These are phyloP conservation scores for Enteromius treurensis DNA, from an alignment of 2,797 vertebrate genomes.

Conservation along the genomic window DNA sequence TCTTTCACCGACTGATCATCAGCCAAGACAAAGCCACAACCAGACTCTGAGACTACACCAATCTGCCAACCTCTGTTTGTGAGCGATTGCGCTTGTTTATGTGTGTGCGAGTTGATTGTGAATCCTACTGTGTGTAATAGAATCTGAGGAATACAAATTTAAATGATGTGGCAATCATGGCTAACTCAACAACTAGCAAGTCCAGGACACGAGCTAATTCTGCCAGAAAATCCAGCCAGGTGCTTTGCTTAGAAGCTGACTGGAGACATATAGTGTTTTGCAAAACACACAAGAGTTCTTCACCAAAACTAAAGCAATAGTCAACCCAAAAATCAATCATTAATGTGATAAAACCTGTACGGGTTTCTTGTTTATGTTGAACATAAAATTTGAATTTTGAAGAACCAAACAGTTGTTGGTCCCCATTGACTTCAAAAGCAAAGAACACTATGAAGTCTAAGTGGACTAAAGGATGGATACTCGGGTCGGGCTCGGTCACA, in stretches of 20 bases:
- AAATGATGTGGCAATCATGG: not conserved
- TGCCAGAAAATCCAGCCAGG: slow-evolving; percentile 2
- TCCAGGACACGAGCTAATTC: not conserved
- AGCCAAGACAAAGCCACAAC: slow-evolving; percentile 60
- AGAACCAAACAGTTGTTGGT: too few species aligned
- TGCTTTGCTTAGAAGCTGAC: not conserved
- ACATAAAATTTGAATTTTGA: too few species aligned
- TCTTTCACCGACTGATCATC: slow-evolving; percentile 56
- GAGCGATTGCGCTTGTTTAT: not conserved
- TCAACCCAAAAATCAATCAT: too few species aligned
- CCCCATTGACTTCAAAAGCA: too few species aligned
- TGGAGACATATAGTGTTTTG: not conserved
- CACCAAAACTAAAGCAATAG: not conserved
- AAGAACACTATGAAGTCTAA: too few species aligned
- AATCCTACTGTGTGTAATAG: not conserved
- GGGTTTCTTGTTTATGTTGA: too few species aligned
- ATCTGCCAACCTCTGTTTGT: slow-evolving; percentile 20
- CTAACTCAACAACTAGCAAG: not conserved
- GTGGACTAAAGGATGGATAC: too few species aligned
- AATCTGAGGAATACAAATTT: slow-evolving; percentile 12
- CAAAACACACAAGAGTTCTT: not conserved
- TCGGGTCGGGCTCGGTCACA: too few species aligned
- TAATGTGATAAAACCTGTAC: too few species aligned
- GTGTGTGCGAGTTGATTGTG: not conserved
- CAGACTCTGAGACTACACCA: slow-evolving; percentile 53